Evolutionary conservation across 2,888 invertebrate species (phyloP), one percentile per base, ranked within the genome.

Genomic region (Caenorhabditis zanzibari): DNA sequence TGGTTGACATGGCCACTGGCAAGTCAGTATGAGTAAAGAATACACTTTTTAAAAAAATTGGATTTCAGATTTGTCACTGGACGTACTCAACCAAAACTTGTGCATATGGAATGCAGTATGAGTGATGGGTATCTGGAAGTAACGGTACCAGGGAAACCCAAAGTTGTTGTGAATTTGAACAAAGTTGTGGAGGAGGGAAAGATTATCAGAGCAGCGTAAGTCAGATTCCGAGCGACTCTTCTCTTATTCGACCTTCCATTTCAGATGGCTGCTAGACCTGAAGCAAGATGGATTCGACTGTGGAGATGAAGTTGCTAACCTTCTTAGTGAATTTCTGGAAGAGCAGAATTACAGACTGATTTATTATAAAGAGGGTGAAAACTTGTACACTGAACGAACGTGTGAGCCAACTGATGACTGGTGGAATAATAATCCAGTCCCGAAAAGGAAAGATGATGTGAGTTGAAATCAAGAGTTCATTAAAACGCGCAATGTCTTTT

Each of bases 201-300:
- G 19, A 12, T 81, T 7, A 68, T 81, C 2, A n/a, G 82, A n/a
- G 84, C 87, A n/a, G 64, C 77, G 86, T 86, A 19, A 81, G 76
- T 79, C n/a, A n/a, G n/a, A n/a, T n/a, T n/a, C n/a, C n/a, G n/a
- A n/a, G n/a, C n/a, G n/a, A n/a, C n/a, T n/a, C n/a, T n/a, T n/a
- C n/a, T n/a, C n/a, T n/a, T n/a, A n/a, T n/a, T n/a, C n/a, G n/a
- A n/a, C n/a, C n/a, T n/a, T n/a, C n/a, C 2, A 4, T 76, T 80
- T 35, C 68, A 87, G 86, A 49, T 56, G 86, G 35, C 86, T 87
- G 73, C 68, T 82, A 1, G 73, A 83, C n/a, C 44, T 75, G 28
- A 64, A 82, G 64, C 84, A 85, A 75, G 87, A 87, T 52, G 87
- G 87, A 2, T 83, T 72, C 22, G 87, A 87, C 49, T 87, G 87